Conservation (phyloP, 2,797 vertebrate species). For the Acanthurus lineatus region DNA sequence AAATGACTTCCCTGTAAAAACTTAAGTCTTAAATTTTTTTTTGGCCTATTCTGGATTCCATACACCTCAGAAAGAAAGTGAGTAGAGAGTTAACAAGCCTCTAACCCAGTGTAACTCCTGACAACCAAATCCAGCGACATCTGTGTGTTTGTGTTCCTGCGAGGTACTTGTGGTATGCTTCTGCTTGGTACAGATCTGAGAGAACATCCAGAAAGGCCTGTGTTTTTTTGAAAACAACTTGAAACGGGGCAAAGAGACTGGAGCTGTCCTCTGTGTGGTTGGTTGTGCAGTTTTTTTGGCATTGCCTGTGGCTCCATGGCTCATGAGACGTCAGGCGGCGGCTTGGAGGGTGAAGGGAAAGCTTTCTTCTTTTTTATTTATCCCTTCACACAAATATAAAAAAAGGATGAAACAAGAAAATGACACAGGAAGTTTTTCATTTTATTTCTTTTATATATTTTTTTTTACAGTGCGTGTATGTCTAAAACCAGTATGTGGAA, state of each 20-base stretch:
- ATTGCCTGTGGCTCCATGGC: conserved; percentile 75
- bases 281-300: conserved; percentile 70
- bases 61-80: conserved; percentile 18
- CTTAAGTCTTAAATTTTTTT: background rate
- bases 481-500: conserved; percentile 64
- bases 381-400: conserved; percentile 62
- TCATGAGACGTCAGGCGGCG: conserved; percentile 69
- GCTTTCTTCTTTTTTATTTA: conserved; percentile 65
- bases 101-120: conserved; percentile 27
- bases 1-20: conserved; percentile 2
- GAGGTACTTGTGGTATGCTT: conserved; percentile 61
- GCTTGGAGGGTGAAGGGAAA: conserved; percentile 57
- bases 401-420: conserved; percentile 59
- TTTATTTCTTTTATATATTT: conserved; percentile 30
- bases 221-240: conserved; percentile 75
- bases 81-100: conserved; percentile 22
- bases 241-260: conserved; percentile 71
- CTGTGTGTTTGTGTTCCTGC: conserved; percentile 48
- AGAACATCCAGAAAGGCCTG: conserved; percentile 67
- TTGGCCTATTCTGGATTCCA: conserved; percentile 10
- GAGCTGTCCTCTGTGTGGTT: conserved; percentile 74
- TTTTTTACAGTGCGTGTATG: conserved; percentile 39
- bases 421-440: conserved; percentile 65
- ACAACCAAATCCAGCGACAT: conserved; percentile 50
- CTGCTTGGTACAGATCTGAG: conserved; percentile 75